A percentile compares a stretch with the other conserved stretches of the same genome.
phyloP scores from a whole-genome alignment of 2,797 vertebrate species.

The Mus minutoides region DNA sequence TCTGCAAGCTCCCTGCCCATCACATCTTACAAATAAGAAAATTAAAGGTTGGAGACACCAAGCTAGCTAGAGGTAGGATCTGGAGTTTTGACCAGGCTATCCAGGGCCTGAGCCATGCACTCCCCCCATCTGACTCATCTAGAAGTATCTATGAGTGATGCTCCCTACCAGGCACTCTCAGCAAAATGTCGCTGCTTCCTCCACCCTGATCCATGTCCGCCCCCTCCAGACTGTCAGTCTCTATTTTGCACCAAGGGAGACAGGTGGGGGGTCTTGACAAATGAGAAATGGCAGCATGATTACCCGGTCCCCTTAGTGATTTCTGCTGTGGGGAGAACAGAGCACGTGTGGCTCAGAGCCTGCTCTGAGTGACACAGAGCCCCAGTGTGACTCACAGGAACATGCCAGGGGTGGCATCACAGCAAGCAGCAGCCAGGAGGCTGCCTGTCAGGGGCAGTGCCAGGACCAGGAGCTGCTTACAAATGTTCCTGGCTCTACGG shows the following conservation, averaged over 20 bases:
- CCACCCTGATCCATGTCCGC: neutral
- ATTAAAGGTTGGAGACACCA: neutral
- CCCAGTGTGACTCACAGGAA: slow-evolving; percentile 28
- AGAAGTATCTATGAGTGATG: neutral
- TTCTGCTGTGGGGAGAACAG: neutral
- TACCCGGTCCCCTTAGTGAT: neutral
- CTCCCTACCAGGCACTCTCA: neutral
- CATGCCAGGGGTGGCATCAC: neutral
- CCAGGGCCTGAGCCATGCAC: neutral
- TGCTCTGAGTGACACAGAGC: neutral
- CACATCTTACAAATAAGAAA: neutral
- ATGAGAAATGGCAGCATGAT: slow-evolving; percentile 49
- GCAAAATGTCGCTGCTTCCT: slow-evolving; percentile 40
- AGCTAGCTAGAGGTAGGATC: neutral
- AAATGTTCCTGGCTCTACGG: neutral
- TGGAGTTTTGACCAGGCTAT: neutral
- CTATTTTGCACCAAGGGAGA: slow-evolving; percentile 28
- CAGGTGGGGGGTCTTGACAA: slow-evolving; percentile 76
- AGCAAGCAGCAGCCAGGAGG: neutral
- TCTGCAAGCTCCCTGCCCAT: neutral
- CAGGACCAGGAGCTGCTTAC: neutral
- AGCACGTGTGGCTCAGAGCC: neutral
- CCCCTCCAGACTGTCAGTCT: slow-evolving; percentile 66
- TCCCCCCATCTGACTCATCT: neutral
- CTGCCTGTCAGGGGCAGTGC: neutral